phyloP scores from a whole-genome alignment of 2,888 invertebrate genomes.

The Priocnemis perturbator region DNA sequence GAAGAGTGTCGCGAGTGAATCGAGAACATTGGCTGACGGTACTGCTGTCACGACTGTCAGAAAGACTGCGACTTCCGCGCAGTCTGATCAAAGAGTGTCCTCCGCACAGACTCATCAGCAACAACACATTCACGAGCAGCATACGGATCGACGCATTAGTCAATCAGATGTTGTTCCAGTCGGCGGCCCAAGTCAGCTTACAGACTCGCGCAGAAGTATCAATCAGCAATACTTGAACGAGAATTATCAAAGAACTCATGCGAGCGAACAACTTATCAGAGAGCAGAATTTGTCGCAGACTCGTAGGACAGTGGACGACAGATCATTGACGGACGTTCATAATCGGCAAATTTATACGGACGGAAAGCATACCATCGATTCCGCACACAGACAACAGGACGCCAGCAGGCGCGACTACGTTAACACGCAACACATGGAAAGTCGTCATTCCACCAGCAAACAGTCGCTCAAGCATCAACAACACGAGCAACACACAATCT shows the following conservation, averaged over 20 bases:
- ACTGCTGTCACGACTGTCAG: slow-evolving; percentile 74
- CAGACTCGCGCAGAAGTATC: neutral
- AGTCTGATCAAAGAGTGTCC: slow-evolving; percentile 51
- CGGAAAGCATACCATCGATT: slow-evolving; percentile 33
- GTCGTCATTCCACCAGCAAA: slow-evolving; percentile 62
- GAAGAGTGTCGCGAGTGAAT: slow-evolving; percentile 65
- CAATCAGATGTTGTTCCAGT: neutral
- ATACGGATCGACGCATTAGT: too few species aligned
- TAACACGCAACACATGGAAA: slow-evolving; percentile 61
- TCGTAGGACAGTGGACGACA: slow-evolving; percentile 43
- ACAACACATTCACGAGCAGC: slow-evolving; percentile 28
- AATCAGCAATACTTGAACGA: slow-evolving; percentile 46
- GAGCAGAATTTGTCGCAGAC: slow-evolving; percentile 36
- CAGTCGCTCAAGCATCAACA: slow-evolving; percentile 55
- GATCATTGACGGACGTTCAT: slow-evolving; percentile 48
- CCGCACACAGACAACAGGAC: slow-evolving; percentile 55
- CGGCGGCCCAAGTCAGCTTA: neutral
- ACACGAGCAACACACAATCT: slow-evolving; percentile 71
- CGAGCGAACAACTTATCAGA: slow-evolving; percentile 42
- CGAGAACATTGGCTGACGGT: slow-evolving; percentile 45
- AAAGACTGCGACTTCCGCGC: slow-evolving; percentile 70
- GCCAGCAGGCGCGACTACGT: slow-evolving; percentile 63
- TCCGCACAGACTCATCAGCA: slow-evolving; percentile 55
- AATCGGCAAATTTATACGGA: slow-evolving; percentile 26
- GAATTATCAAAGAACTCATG: slow-evolving; percentile 47